A percentile compares a stretch with the other conserved stretches of the same genome.
Evolutionary conservation across 2,888 invertebrate species (phyloP).

Genomic region (Noctua pronuba): DNA sequence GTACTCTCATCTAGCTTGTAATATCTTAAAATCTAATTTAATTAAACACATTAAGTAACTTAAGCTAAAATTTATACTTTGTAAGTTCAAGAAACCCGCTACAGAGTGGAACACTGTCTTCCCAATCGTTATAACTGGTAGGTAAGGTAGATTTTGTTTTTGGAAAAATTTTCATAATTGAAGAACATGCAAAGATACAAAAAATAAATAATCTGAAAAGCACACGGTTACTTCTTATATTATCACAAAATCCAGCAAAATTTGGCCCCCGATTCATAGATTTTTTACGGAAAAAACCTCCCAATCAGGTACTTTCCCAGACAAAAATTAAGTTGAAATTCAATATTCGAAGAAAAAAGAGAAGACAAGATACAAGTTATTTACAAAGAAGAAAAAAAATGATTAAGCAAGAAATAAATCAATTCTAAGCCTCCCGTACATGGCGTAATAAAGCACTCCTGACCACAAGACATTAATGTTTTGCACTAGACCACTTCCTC

Average conservation of each 20-base stretch:
- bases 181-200: not conserved
- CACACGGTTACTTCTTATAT: constrained; percentile 34
- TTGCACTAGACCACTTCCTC: constrained; percentile 54
- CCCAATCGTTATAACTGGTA: constrained; percentile 23
- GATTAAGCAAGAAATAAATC: constrained; percentile 19
- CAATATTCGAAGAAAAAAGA: constrained; percentile 54
- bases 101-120: constrained; percentile 52
- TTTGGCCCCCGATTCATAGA: constrained; percentile 82
- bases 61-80: constrained; percentile 23
- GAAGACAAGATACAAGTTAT: constrained; percentile 32
- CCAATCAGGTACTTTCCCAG: constrained; percentile 79
- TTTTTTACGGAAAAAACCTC: constrained; percentile 86
- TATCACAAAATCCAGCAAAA: constrained; percentile 42
- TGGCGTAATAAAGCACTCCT: constrained; percentile 42
- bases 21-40: not conserved
- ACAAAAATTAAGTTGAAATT: constrained; percentile 72
- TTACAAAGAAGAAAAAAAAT: constrained; percentile 11
- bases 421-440: constrained; percentile 6
- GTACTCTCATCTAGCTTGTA: constrained; percentile 27
- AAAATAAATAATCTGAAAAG: too few relatives aligned
- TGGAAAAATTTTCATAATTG: not conserved
- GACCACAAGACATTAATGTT: constrained; percentile 47
- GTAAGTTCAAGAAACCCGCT: constrained; percentile 28
- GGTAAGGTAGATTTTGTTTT: not conserved
- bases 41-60: not conserved